Evolutionary conservation across 2,888 invertebrate species (phyloP), one percentile per base, ranked within the genome.

Genomic region (Gortyna flavago): DNA sequence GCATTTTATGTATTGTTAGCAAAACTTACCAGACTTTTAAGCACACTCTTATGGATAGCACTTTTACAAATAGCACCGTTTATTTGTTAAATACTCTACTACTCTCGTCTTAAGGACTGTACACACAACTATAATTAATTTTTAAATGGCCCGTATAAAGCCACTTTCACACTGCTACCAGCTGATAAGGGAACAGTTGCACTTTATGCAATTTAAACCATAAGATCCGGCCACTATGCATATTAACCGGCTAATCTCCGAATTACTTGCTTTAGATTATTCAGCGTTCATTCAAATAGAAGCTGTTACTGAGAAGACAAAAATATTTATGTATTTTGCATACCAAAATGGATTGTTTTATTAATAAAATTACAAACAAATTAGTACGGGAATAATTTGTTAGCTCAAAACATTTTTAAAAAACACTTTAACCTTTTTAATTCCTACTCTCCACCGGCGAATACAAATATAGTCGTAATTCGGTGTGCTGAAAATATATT

Each of bases 131-230:
- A 72, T 77, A 79, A 85, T 84, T 74, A 62, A 71, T 75, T 77
- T 84, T 81, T 72, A 71, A 85, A 84, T 79, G 62, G 44, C 38
- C n/a, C 25, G 35, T 74, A 48, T 73, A 74, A 85, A 82, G 67
- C 64, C 18, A 79, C 18, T 73, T 75, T 72, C 51, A 71, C 71
- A 72, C 75, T 84, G 83, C 25, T 79, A 65, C 16, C n/a, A 75
- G 41, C 57, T 72, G 77, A 85, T 83, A 85, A 67, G 78, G 16
- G 5, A 72, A 54, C 78, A 70, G 66, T 67, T 82, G 82, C 79
- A 68, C 61, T 75, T 75, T 69, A 81, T 84, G 72, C 72, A 79
- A 38, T 72, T 83, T 68, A 57, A 74, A 84, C 54, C 18, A 29
- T 35, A 18, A 73, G 21, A 71, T 77, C 71, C 72, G n/a, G 61